Conservation (phyloP, 2,113 vertebrate genomes). For the Nothocercus nigrocapillus region DNA sequence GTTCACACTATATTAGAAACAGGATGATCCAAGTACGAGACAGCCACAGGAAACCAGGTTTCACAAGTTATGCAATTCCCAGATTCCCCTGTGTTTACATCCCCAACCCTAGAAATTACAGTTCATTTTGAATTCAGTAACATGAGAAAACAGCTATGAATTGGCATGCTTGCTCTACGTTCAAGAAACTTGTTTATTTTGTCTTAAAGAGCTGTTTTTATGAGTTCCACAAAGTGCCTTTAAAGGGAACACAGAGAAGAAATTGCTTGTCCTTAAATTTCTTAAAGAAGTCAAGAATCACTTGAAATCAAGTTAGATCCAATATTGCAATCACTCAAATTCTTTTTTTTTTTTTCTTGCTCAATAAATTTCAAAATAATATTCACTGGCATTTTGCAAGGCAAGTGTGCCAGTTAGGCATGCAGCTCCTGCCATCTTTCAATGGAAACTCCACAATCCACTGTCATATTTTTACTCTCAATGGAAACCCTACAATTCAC, state of each 20-base stretch:
- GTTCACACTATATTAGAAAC: not conserved
- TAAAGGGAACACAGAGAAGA: not conserved
- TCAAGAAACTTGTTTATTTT: not conserved
- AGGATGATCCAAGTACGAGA: not conserved
- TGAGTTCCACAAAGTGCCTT: not conserved
- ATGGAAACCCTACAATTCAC: constrained; percentile 14
- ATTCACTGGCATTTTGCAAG: not conserved
- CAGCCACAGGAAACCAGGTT: not conserved
- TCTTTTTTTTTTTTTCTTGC: constrained; percentile 24
- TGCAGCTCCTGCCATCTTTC: constrained; percentile 45
- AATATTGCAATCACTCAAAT: not conserved
- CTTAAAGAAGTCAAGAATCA: not conserved
- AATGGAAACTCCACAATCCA: constrained; percentile 18
- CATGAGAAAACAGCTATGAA: not conserved
- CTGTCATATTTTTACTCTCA: constrained; percentile 31
- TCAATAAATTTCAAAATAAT: constrained; percentile 28
- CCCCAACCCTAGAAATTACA: not conserved
- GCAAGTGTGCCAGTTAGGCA: not conserved
- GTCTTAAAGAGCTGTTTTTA: not conserved
- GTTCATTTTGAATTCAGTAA: not conserved
- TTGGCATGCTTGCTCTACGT: not conserved
- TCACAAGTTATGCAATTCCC: not conserved
- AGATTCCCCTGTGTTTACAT: not conserved
- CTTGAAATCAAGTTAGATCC: too few species aligned
- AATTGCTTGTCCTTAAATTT: not conserved